phyloP scores from a whole-genome alignment of 1,140 invertebrate genomes.

The Portunus trituberculatus region DNA sequence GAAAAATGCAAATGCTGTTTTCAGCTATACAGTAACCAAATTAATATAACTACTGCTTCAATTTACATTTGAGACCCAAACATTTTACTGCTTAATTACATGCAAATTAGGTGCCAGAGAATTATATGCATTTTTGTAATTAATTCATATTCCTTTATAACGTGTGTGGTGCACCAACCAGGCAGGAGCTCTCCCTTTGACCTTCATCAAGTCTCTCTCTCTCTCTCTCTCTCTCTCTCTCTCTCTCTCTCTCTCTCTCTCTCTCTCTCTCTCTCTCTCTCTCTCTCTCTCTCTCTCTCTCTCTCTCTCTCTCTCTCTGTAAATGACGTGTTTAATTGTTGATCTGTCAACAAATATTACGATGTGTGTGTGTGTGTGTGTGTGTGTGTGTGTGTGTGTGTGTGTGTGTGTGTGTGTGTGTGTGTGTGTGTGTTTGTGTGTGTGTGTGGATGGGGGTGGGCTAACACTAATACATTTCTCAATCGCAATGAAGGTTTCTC shows the following conservation, averaged over 20 bases:
- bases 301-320: conserved; percentile 32
- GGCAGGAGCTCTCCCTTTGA: neutral
- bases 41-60: too few relatives aligned
- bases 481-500: neutral
- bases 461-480: neutral
- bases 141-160: conserved; percentile 11
- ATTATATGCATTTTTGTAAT: conserved; percentile 24
- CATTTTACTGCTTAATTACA: neutral
- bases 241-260: conserved; percentile 48
- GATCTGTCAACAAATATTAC: too few relatives aligned
- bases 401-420: neutral
- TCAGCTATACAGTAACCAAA: too few relatives aligned
- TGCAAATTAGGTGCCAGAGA: neutral
- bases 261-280: conserved; percentile 39
- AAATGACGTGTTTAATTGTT: neutral
- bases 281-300: conserved; percentile 48
- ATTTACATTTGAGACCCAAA: neutral
- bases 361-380: too few relatives aligned
- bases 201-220: neutral
- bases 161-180: neutral
- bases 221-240: conserved; percentile 31
- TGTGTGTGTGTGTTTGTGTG: neutral
- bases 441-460: neutral
- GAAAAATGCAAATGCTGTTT: too few relatives aligned
- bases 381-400: too few relatives aligned